Evolutionary conservation across 1,140 invertebrate genomes (phyloP).

Genomic region (Ceratosolen solmsi): DNA sequence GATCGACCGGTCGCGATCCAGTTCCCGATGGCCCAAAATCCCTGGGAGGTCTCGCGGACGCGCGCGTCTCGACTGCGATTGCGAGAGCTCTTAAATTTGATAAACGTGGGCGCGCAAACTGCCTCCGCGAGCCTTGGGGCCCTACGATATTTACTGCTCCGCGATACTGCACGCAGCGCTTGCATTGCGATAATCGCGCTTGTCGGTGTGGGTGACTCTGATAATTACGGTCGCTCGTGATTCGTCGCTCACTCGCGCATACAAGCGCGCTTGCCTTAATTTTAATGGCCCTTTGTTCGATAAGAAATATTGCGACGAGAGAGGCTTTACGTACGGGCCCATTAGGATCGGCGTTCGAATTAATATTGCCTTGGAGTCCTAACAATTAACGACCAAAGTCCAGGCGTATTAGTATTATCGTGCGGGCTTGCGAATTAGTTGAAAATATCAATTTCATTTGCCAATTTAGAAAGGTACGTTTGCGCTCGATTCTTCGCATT

Average conservation of each 20-base stretch:
- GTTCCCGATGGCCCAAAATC: neutral
- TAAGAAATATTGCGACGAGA: too few species aligned
- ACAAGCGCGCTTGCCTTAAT: too few species aligned
- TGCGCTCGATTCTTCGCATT: too few species aligned
- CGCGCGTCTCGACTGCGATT: neutral
- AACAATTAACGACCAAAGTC: too few species aligned
- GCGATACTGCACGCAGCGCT: neutral
- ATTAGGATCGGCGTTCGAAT: too few species aligned
- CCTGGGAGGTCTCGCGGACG: slow-evolving; percentile 26
- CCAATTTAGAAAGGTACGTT: too few species aligned
- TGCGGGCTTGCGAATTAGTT: too few species aligned
- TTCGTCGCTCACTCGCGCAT: neutral
- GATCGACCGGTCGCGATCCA: neutral
- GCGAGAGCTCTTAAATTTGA: neutral
- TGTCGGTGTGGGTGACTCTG: neutral
- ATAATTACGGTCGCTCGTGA: neutral
- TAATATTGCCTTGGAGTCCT: too few species aligned
- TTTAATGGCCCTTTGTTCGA: too few species aligned
- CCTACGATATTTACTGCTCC: neutral
- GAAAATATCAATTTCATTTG: too few species aligned
- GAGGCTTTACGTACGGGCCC: too few species aligned
- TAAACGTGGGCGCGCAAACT: neutral
- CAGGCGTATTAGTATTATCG: too few species aligned
- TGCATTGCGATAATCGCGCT: neutral
- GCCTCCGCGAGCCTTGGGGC: neutral